These are phyloP conservation scores for Schlechtendalia chinensis DNA, from an alignment of 1,140 invertebrate species.

Conservation along the genomic window DNA sequence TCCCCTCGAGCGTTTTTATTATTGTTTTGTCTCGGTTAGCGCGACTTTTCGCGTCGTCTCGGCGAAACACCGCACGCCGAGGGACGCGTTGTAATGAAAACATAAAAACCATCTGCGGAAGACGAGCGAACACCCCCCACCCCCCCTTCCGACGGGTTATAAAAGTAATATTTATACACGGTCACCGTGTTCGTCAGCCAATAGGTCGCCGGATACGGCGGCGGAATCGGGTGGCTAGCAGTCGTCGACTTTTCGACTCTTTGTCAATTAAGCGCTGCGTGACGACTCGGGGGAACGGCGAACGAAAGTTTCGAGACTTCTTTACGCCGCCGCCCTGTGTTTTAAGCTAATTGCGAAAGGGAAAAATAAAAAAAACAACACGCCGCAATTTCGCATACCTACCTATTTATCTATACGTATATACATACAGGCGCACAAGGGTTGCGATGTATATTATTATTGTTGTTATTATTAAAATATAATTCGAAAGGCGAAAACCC, in stretches of 20 bases:
- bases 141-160: no score
- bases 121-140: background rate
- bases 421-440: background rate
- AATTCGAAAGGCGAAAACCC: slow-evolving; percentile 31
- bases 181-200: background rate
- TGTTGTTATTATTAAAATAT: slow-evolving; percentile 36
- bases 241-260: slow-evolving; percentile 26
- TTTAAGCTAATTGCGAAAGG: slow-evolving; percentile 38
- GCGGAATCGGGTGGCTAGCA: background rate
- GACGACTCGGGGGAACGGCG: background rate
- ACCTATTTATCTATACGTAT: background rate
- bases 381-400: background rate
- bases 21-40: background rate
- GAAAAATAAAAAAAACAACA: slow-evolving; percentile 16
- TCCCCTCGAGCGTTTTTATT: slow-evolving; percentile 1
- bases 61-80: background rate
- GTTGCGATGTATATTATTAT: slow-evolving; percentile 3
- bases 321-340: background rate
- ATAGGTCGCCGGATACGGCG: background rate
- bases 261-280: slow-evolving; percentile 11
- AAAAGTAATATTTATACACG: slow-evolving; percentile 3
- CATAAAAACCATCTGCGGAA: slow-evolving; percentile 39
- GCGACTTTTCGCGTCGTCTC: slow-evolving; percentile 6
- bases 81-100: slow-evolving; percentile 19
- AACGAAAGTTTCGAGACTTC: slow-evolving; percentile 16